A percentile compares a stretch with the other conserved stretches of the same genome.
Conservation (phyloP, 2,888 invertebrate genomes). For the Arrhopalites spinosus region DNA sequence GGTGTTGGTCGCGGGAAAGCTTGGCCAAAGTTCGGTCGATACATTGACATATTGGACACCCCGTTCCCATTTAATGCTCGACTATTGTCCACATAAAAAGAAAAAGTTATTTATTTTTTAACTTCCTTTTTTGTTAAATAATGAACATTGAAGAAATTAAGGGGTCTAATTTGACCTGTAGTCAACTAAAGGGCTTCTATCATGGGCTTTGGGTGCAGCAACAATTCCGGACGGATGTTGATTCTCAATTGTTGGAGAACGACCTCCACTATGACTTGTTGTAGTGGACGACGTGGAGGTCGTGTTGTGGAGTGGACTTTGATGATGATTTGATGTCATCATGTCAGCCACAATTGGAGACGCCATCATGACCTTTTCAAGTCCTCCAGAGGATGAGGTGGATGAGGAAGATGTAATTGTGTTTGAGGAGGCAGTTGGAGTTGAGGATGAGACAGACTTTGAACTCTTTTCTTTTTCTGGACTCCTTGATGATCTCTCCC, state of each 20-base stretch:
- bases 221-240: constrained; percentile 51
- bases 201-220: constrained; percentile 43
- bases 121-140: no score
- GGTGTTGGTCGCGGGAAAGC: constrained; percentile 51
- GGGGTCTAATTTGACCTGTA: constrained; percentile 50
- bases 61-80: constrained; percentile 51
- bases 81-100: constrained; percentile 14
- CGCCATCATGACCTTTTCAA: neutral
- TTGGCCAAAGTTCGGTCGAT: constrained; percentile 55
- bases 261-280: neutral
- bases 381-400: constrained; percentile 1
- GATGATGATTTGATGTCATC: neutral
- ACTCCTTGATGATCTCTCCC: constrained; percentile 8
- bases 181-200: constrained; percentile 51
- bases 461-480: constrained; percentile 41
- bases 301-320: neutral
- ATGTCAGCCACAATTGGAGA: neutral
- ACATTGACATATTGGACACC: constrained; percentile 52
- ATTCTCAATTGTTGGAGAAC: constrained; percentile 41
- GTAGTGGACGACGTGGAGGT: neutral
- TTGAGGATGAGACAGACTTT: constrained; percentile 21
- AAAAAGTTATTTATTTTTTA: no score
- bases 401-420: constrained; percentile 29
- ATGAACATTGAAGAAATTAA: neutral
- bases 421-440: neutral